A percentile compares a stretch with the other conserved stretches of the same genome.
phyloP scores from a whole-genome alignment of 2,113 vertebrate species.

The Atherinomorus stipes region DNA sequence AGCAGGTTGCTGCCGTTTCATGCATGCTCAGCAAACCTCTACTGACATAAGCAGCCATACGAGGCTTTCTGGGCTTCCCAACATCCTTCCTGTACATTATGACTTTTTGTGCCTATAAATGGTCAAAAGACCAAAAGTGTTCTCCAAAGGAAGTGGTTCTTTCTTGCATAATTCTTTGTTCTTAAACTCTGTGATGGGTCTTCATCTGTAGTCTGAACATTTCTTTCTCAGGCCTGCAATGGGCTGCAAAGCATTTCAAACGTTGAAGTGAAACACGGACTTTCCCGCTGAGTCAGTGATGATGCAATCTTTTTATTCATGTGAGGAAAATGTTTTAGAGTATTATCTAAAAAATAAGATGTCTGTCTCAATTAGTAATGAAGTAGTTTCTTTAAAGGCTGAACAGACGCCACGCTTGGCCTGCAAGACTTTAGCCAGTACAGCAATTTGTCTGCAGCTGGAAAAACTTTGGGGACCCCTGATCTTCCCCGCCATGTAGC shows the following conservation, averaged over 20 bases:
- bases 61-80: no score
- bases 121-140: background rate
- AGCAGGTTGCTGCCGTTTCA: background rate
- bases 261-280: no score
- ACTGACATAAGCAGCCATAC: background rate
- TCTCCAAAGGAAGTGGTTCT: background rate
- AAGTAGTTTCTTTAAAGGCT: no score
- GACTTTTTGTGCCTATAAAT: background rate
- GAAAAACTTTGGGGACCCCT: no score
- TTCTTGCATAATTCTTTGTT: background rate
- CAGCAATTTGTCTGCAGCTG: no score
- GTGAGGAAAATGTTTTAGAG: background rate
- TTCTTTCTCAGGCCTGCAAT: background rate
- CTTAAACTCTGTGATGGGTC: background rate
- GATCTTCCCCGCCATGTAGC: no score
- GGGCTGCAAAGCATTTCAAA: background rate
- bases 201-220: background rate
- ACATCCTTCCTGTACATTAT: background rate
- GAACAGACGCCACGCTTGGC: no score
- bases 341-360: background rate
- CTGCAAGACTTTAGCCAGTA: no score
- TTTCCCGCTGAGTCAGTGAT: no score
- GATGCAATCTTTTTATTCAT: no score
- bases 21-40: constrained; percentile 24
- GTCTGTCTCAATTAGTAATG: no score